Evolutionary conservation across 64 coral and sea anemone genomes (phyloP), one percentile per base, ranked within the genome.

Genomic region (Actinia tenebrosa): DNA sequence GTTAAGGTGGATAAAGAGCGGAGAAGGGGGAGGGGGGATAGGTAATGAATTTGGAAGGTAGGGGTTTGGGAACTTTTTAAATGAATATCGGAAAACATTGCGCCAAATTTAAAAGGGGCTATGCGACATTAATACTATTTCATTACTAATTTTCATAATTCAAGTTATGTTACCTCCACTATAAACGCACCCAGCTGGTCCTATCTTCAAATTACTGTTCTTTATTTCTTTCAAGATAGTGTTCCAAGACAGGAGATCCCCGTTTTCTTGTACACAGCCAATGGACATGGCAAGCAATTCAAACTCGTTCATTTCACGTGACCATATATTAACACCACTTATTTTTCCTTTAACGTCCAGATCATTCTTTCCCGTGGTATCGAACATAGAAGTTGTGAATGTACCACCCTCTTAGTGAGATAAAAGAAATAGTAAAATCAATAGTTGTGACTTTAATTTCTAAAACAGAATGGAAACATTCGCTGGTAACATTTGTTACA

Each of bases 311-410:
- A 92, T 58, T 7, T 45, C 79, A 92, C 64, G 60, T 69, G 61
- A 50, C 90, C 90, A 92, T 13, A 92, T 22, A 64, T 92, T 92
- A 53, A 92, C 18, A 71, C 79, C 90, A 88, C 84, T 87, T 18
- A 87, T 16, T 26, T 72, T 66, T 13, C 86, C 86, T 7, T 27
- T 16, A 0, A 30, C 47, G 3, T 17, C 71, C 3, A 22, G 23
- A 20, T 56, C 3, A 20, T 52, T 22, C 16, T 37, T 58, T 56
- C 56, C 54, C 2, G 16, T 56, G 17, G 59, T 56, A 78, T 79
- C 23, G 1, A 77, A 8, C 16, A 71, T 45, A 15, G 25, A 58
- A 42, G 59, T 53, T 44, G 23, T 87, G 42, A 87, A 23, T 9
- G 26, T n/a, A 42, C 86, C 86, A 58, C 25, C 69, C 19, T 64